Evolutionary conservation across 1,140 invertebrate genomes (phyloP), one percentile per base, ranked within the genome.

Genomic region (Trichogramma pretiosum): DNA sequence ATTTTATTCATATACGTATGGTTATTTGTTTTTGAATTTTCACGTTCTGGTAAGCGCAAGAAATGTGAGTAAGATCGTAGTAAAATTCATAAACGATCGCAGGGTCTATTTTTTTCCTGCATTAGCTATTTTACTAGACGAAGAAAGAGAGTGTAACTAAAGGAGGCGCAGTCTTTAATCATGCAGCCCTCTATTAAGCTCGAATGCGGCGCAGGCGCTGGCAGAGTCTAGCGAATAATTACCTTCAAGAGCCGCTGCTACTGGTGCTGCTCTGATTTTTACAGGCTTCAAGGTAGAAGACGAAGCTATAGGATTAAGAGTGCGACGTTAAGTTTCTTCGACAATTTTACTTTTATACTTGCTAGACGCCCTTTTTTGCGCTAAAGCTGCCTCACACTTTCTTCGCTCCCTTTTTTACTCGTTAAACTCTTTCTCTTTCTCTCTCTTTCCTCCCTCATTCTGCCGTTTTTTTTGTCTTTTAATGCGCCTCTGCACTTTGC

Each of bases 1-100:
- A 60, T 56, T 58, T 59, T 56, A 59, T 62, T 60, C 60, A 54
- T 55, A 59, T 57, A 60, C 56, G n/a, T n/a, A n/a, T n/a, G n/a
- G n/a, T n/a, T n/a, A n/a, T n/a, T n/a, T n/a, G n/a, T n/a, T n/a
- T n/a, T n/a, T n/a, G n/a, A n/a, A n/a, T n/a, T n/a, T n/a, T n/a
- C n/a, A n/a, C n/a, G n/a, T n/a, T n/a, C n/a, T n/a, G n/a, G n/a
- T n/a, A n/a, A n/a, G n/a, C n/a, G n/a, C n/a, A n/a, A n/a, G n/a
- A n/a, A n/a, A n/a, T n/a, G n/a, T n/a, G n/a, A n/a, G n/a, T n/a
- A n/a, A n/a, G n/a, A n/a, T n/a, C n/a, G n/a, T n/a, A n/a, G n/a
- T n/a, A n/a, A n/a, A n/a, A n/a, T n/a, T n/a, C n/a, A n/a, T n/a
- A n/a, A n/a, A n/a, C n/a, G n/a, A n/a, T n/a, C n/a, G n/a, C n/a